Evolutionary conservation across 2,888 invertebrate species (phyloP), one percentile per base, ranked within the genome.

Genomic region (Pristionchus arcanus): DNA sequence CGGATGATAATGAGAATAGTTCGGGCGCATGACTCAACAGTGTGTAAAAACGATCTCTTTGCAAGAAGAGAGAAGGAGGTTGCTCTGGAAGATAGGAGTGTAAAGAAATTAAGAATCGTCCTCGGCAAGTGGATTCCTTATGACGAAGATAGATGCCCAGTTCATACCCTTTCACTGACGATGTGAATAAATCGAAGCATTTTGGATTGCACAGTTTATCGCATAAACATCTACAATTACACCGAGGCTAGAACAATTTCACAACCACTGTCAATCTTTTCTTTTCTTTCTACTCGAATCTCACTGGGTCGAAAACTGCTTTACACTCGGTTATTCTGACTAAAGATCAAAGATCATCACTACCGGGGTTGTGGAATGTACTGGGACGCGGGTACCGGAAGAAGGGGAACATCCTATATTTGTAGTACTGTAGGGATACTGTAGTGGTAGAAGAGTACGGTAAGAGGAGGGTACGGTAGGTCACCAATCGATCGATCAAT

Each of bases 391-490:
- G 11, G 74, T 31, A 74, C 37, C 7, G 74, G 4, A 49, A 49
- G 42, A 37, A 71, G 19, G n/a, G 28, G 71, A 71, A 71, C 71
- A 71, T 71, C 71, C 71, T 71, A 71, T 71, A 71, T 71, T 71
- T 31, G 71, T 34, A 15, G 31, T 71, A 31, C 66, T 21, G 66
- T 66, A 66, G 66, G 68, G 16, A 2, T 31, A 74, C 5, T 13
- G 21, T 16, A 7, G 31, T 9, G 13, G 21, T 19, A 11, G 74
- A 7, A 37, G 74, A 19, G 74, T 74, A 71, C 66, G 19, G 66
- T 66, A 66, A 28, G 71, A 16, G 15, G 1, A 16, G 16, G 71
- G 28, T 25, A 28, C 25, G 5, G 68, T n/a, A 28, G 71, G 34
- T 71, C 28, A 66, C 15, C 42, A 13, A 59, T 25, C 66, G 66